Evolutionary conservation across 2,888 invertebrate genomes (phyloP).

Genomic region (Caradrina kadenii): DNA sequence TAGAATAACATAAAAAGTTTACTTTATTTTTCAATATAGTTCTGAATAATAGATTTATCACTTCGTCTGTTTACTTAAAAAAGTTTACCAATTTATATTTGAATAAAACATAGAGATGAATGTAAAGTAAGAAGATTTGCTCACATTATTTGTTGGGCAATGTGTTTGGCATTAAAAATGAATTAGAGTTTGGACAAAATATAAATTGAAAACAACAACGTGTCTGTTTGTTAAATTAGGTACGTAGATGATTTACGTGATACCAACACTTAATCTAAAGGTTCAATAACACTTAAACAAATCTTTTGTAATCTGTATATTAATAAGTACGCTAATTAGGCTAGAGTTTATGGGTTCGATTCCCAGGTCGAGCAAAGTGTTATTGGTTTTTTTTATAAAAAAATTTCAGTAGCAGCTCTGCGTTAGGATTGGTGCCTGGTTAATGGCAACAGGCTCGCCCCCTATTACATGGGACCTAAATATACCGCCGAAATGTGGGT

Average conservation of each 20-base stretch:
- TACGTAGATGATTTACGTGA: not conserved
- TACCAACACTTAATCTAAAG: not conserved
- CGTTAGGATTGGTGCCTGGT: too few species aligned
- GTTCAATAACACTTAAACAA: not conserved
- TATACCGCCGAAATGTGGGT: too few species aligned
- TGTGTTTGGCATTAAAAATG: conserved; percentile 2
- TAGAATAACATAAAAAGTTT: not conserved
- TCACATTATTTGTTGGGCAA: not conserved
- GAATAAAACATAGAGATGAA: not conserved
- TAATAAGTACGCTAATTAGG: too few species aligned
- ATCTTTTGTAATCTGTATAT: too few species aligned
- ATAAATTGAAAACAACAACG: not conserved
- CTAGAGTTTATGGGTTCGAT: too few species aligned
- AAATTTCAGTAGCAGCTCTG: too few species aligned
- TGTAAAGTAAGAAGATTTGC: not conserved
- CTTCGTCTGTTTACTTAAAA: not conserved
- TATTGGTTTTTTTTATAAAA: too few species aligned
- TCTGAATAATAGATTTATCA: not conserved
- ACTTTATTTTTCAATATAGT: not conserved
- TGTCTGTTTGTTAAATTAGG: not conserved
- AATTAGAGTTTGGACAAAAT: not conserved
- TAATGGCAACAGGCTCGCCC: too few species aligned
- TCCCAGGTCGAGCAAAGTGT: too few species aligned
- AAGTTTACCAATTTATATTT: conserved; percentile 5
- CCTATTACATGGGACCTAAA: too few species aligned